Conservation (phyloP, 2,797 vertebrate species). For the Prunella strophiata region DNA sequence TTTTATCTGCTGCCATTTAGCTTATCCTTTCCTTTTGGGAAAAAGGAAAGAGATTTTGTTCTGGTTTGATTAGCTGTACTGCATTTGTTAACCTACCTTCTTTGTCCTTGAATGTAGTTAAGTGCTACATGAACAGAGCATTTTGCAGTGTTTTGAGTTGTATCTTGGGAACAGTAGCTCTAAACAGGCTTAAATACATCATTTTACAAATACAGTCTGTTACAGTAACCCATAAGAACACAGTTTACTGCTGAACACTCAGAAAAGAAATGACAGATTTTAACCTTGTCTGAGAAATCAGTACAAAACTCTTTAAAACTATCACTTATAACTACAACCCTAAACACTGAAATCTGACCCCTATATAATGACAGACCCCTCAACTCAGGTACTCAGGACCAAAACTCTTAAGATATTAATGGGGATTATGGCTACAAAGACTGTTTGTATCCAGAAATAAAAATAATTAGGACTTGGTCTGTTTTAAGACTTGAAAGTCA, state of each 20-base stretch:
- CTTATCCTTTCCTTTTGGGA: background rate
- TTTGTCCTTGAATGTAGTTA: background rate
- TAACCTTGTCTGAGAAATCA: background rate
- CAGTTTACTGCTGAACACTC: background rate
- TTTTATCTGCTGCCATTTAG: background rate
- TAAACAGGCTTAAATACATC: background rate
- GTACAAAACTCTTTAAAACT: background rate
- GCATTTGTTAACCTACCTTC: background rate
- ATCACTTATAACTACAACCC: background rate
- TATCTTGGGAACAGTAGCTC: background rate
- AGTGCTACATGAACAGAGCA: background rate
- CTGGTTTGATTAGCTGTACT: background rate
- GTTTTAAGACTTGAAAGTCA: background rate
- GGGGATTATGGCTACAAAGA: background rate
- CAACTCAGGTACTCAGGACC: background rate
- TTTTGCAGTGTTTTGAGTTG: background rate
- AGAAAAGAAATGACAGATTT: background rate
- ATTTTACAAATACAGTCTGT: background rate
- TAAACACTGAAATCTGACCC: background rate
- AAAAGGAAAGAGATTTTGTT: background rate
- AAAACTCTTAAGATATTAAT: background rate
- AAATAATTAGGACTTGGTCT: background rate
- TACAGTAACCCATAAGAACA: background rate
- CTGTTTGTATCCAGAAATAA: background rate
- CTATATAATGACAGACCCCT: accelerated